Evolutionary conservation across 2,797 vertebrate species (phyloP).

Genomic region (Danio kyathit): DNA sequence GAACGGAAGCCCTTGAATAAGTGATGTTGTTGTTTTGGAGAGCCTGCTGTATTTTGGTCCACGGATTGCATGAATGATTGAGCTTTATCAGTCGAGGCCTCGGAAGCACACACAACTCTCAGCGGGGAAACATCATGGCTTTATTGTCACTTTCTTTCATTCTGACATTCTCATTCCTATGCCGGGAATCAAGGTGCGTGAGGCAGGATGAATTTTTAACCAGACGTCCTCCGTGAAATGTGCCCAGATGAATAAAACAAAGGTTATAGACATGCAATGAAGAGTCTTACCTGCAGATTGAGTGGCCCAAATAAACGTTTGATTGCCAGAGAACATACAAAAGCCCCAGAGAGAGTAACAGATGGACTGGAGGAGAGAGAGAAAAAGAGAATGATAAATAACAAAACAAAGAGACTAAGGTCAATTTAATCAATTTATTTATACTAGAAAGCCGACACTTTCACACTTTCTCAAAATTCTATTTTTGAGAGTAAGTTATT

Average conservation of each 20-base stretch:
- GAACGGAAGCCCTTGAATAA: conserved; percentile 50
- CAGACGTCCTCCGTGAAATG: conserved; percentile 48
- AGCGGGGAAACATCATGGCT: conserved; percentile 16
- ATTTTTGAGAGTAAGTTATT: too few species aligned
- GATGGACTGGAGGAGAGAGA: not conserved
- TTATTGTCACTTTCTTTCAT: conserved; percentile 40
- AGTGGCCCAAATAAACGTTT: conserved; percentile 7
- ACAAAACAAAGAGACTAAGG: not conserved
- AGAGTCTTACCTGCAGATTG: conserved; percentile 30
- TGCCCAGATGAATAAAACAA: conserved; percentile 57
- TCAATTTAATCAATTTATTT: not conserved
- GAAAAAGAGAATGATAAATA: not conserved
- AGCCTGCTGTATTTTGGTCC: conserved; percentile 28
- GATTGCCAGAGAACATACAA: conserved; percentile 12
- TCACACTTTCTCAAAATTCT: too few species aligned
- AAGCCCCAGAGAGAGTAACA: not conserved
- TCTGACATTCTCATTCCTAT: conserved; percentile 41
- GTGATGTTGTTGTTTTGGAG: conserved; percentile 31
- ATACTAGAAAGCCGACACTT: too few species aligned
- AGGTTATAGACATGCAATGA: conserved; percentile 3
- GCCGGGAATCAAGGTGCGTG: conserved; percentile 16
- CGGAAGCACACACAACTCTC: not conserved
- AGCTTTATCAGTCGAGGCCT: conserved; percentile 9
- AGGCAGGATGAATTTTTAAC: conserved; percentile 56
- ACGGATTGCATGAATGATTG: conserved; percentile 24